phyloP scores from a whole-genome alignment of 2,113 vertebrate genomes.

The Nothobranchius kuhntae region DNA sequence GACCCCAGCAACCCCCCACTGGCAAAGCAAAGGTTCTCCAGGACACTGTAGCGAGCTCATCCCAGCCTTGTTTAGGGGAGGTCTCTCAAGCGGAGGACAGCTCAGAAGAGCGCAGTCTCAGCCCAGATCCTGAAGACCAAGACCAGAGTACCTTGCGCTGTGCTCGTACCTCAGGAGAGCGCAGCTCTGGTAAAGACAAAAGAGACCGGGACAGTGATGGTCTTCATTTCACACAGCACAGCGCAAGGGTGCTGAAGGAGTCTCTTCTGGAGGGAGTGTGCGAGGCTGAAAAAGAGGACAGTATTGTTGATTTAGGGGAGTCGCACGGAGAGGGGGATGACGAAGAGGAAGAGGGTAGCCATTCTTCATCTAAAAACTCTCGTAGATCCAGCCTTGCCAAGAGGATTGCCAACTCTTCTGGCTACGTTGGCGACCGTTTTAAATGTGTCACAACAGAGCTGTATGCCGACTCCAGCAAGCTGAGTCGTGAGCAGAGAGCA shows the following conservation, averaged over 20 bases:
- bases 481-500: slow-evolving; percentile 96
- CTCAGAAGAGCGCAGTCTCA: slow-evolving; percentile 50
- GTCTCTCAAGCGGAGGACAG: slow-evolving; percentile 47
- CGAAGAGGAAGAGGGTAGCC: slow-evolving; percentile 71
- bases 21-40: slow-evolving; percentile 51
- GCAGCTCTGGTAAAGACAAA: slow-evolving; percentile 66
- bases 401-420: slow-evolving; percentile 95
- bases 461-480: slow-evolving; percentile 97
- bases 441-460: slow-evolving; percentile 98
- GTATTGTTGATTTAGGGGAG: slow-evolving; percentile 72
- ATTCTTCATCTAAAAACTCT: slow-evolving; percentile 80
- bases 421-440: slow-evolving; percentile 98
- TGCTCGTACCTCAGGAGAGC: slow-evolving; percentile 75
- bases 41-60: slow-evolving; percentile 36
- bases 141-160: slow-evolving; percentile 78
- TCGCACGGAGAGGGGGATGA: slow-evolving; percentile 74
- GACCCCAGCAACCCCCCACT: slow-evolving; percentile 48
- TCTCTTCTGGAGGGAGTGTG: slow-evolving; percentile 20
- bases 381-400: slow-evolving; percentile 86
- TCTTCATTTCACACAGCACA: slow-evolving; percentile 28
- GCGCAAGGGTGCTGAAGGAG: slow-evolving; percentile 54
- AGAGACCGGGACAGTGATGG: slow-evolving; percentile 29
- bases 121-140: slow-evolving; percentile 60
- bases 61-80: slow-evolving; percentile 31
- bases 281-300: slow-evolving; percentile 65